Percentiles rank a stretch among this genome's conserved stretches.
Evolutionary conservation across 2,113 vertebrate genomes (phyloP).

Genomic region (Etheostoma cragini): DNA sequence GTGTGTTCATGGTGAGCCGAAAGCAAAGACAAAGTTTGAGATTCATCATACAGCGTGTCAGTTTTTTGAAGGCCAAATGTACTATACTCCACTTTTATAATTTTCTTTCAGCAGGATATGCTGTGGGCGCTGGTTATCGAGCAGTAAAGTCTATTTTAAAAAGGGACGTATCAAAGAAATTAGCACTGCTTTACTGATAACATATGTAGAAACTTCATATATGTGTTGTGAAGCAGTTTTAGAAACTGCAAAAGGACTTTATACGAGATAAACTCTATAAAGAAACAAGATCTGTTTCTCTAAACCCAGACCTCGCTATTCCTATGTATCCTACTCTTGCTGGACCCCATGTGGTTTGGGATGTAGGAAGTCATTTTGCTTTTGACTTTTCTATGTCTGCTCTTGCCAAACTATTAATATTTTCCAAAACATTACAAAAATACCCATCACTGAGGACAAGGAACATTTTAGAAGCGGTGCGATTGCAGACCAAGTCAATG

Average conservation of each 20-base stretch:
- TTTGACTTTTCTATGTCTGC: background rate
- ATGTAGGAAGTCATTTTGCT: background rate
- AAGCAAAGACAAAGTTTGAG: background rate
- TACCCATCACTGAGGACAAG: background rate
- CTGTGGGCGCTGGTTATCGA: background rate
- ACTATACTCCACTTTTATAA: conserved; percentile 1
- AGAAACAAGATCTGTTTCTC: background rate
- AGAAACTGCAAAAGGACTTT: background rate
- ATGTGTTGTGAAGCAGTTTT: background rate
- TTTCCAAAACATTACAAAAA: background rate
- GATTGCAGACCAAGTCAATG: background rate
- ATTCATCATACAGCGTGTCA: background rate
- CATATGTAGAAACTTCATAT: background rate
- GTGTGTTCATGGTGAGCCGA: conserved; percentile 14
- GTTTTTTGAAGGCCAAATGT: background rate
- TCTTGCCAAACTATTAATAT: background rate
- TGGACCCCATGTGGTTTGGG: background rate
- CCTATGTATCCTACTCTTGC: background rate
- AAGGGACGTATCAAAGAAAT: background rate
- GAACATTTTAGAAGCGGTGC: background rate
- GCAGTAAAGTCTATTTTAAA: conserved; percentile 13
- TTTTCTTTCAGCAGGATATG: background rate
- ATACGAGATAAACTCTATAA: background rate
- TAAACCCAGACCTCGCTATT: background rate
- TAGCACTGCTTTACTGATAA: background rate